These are phyloP conservation scores for Oophaga pumilio DNA, from an alignment of 2,113 vertebrate genomes.

Conservation along the genomic window DNA sequence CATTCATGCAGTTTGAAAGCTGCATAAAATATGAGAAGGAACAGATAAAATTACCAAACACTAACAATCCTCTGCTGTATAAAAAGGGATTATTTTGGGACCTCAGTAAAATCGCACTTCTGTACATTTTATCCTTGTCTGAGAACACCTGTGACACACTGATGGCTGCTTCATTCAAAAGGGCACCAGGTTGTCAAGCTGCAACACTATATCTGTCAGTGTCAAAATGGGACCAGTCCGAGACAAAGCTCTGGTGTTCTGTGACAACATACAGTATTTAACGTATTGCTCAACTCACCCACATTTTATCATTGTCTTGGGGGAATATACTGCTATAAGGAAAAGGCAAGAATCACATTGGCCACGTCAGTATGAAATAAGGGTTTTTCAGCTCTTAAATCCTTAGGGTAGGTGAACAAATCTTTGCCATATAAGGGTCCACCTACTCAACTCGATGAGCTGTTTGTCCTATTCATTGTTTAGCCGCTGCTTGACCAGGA, in stretches of 20 bases:
- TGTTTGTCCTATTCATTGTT: too few relatives aligned
- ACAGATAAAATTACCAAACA: conserved; percentile 8
- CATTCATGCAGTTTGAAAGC: background rate
- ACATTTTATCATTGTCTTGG: too few relatives aligned
- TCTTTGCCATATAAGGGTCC: too few relatives aligned
- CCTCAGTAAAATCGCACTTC: background rate
- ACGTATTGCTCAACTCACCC: background rate
- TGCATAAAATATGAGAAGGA: background rate
- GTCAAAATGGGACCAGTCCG: background rate
- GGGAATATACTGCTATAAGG: too few relatives aligned
- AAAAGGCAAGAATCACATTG: too few relatives aligned
- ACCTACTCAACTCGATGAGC: too few relatives aligned
- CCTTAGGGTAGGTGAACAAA: too few relatives aligned
- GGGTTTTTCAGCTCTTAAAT: too few relatives aligned
- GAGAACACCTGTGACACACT: background rate
- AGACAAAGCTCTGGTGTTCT: background rate
- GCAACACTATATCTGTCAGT: conserved; percentile 15
- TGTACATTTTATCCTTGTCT: conserved; percentile 1
- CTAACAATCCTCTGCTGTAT: conserved; percentile 9
- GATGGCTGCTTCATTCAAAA: background rate
- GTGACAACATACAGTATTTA: background rate
- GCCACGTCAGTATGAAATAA: too few relatives aligned
- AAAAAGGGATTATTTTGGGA: background rate
- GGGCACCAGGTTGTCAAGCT: background rate
- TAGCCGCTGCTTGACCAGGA: too few relatives aligned